These are phyloP conservation scores for Ctenochaetus hawaiiensis DNA, from an alignment of 2,797 vertebrate genomes.

Conservation along the genomic window DNA sequence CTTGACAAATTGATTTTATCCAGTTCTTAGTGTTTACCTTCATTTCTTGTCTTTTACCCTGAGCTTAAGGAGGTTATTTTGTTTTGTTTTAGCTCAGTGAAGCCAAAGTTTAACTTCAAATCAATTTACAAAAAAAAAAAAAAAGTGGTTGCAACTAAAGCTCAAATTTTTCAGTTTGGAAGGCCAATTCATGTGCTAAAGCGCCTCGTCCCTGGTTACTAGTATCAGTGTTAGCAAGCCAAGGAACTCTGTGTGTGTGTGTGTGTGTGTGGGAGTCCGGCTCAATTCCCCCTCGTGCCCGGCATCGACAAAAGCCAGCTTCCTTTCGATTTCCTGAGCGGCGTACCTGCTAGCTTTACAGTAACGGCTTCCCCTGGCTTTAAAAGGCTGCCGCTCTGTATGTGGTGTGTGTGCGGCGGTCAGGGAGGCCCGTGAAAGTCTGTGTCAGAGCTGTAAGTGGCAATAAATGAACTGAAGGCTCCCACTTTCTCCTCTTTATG, in stretches of 20 bases:
- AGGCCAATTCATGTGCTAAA: neutral
- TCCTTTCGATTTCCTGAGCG: neutral
- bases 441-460: constrained; percentile 42
- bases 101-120: neutral
- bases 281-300: neutral
- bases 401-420: constrained; percentile 16
- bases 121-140: neutral
- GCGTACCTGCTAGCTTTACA: neutral
- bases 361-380: neutral
- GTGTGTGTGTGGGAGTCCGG: neutral
- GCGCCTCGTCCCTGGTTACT: neutral
- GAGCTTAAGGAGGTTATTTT: neutral
- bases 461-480: constrained; percentile 39
- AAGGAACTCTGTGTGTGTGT: neutral
- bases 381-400: constrained; percentile 29
- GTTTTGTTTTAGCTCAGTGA: neutral
- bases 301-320: neutral
- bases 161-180: constrained; percentile 1
- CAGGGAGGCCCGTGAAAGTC: constrained; percentile 2
- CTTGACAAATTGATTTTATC: neutral
- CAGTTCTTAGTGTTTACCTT: neutral
- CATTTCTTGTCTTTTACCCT: neutral
- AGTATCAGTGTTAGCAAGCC: neutral
- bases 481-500: constrained; percentile 27
- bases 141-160: neutral